Evolutionary conservation across 2,888 invertebrate genomes (phyloP), one percentile per base, ranked within the genome.

Genomic region (Lithosia quadra): DNA sequence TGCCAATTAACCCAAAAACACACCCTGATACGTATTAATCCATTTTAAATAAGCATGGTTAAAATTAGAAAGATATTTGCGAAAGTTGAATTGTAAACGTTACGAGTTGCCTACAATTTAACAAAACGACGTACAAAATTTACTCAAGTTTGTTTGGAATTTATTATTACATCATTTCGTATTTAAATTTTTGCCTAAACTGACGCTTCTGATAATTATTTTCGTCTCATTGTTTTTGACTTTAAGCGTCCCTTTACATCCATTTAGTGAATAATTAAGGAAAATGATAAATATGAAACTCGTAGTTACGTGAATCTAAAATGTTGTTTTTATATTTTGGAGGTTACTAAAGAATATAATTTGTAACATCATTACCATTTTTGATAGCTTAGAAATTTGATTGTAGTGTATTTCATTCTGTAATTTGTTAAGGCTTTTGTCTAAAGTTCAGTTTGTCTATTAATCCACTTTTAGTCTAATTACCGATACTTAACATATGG

Each of bases 101-200:
- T 13, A 7, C 24, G 13, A 56, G 24, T 56, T 72, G n/a, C 65
- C 18, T 71, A 66, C 62, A 73, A 72, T 69, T 76, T 73, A 69
- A 81, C 76, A 69, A 58, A 65, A 33, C 63, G 55, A 36, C 34
- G 81, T 66, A 36, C 36, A 56, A 68, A 49, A 22, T 69, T 65
- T 21, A 15, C 53, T 7, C n/a, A 55, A 63, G 33, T 49, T 63
- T 63, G 63, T 33, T 28, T n/a, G 7, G 28, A 53, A 63, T 63
- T 63, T 33, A 53, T 22, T 61, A 21, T 28, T 11, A 36, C 22
- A 18, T 56, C 55, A 56, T 56, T 63, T 53, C 5, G 49, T 62
- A 18, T 36, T 56, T 15, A 36, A 36, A 36, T 63, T 56, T 56
- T 36, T 55, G 36, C 18, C 53, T 24, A 21, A 33, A 56, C 10